Evolutionary conservation across 2,888 invertebrate species (phyloP), one percentile per base, ranked within the genome.

Genomic region (Cacoxenus indagator): DNA sequence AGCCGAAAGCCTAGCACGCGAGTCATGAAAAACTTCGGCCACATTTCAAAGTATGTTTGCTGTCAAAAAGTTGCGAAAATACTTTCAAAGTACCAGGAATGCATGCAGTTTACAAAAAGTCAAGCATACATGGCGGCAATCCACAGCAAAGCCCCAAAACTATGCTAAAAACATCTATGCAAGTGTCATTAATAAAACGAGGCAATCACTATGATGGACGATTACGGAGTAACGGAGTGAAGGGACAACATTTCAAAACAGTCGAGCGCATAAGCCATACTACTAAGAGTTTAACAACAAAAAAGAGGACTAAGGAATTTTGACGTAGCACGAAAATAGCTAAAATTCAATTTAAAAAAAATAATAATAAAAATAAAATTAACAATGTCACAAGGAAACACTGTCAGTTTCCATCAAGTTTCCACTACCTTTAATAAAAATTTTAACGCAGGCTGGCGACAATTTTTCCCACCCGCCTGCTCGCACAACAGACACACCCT

Each of bases 31-130:
- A 57, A 57, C 57, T 57, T 57, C 29, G 27, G 5, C 11, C 27
- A 17, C n/a, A 26, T 26, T 54, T n/a, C 48, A 24, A 26, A 4
- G 22, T 11, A 11, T 51, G 19, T 26, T 37, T 59, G 59, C 31
- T 31, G 31, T 45, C 61, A 45, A 62, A 62, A 62, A 62, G 61
- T 62, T 62, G 26, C 26, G 24, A 43, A 62, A 62, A 62, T 62
- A 45, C 45, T 45, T 62, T 62, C 24, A 51, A 51, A 51, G 9
- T 51, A 22, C 59, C 29, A 26, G 24, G 37, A 45, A 22, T 43
- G 61, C 61, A 45, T 62, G 61, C 61, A 62, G 24, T 62, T 43
- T 43, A 62, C 61, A 26, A 43, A 62, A n/a, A 45, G 27, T 11
- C 14, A 4, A 24, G 59, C 22, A 22, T 27, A 55, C n/a, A n/a